Evolutionary conservation across 2,797 vertebrate genomes (phyloP).

Genomic region (Microctenopoma lineatum): DNA sequence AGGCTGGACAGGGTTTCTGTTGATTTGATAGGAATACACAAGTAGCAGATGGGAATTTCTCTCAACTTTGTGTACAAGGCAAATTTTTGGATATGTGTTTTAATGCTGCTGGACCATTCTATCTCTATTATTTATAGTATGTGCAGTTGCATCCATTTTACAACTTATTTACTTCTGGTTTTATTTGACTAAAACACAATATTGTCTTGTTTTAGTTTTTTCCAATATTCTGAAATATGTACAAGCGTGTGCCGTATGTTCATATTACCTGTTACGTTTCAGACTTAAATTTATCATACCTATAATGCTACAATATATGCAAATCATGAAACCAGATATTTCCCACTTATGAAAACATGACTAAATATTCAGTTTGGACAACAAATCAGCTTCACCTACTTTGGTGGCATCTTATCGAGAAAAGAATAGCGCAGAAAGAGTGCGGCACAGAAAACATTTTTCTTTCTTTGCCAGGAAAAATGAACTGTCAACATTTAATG

Average conservation of each 20-base stretch:
- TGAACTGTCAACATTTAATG: constrained; percentile 89
- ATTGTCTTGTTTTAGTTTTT: constrained; percentile 40
- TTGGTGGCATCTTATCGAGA: constrained; percentile 61
- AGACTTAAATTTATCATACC: constrained; percentile 66
- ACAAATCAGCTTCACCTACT: constrained; percentile 78
- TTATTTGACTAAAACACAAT: constrained; percentile 19
- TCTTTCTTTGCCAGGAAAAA: constrained; percentile 87
- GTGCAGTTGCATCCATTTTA: constrained; percentile 31
- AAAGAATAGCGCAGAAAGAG: constrained; percentile 57
- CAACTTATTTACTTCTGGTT: constrained; percentile 17
- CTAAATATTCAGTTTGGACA: constrained; percentile 80
- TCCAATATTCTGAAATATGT: constrained; percentile 18
- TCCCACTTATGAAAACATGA: constrained; percentile 70
- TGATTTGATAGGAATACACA: constrained; percentile 34
- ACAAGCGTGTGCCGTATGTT: constrained; percentile 16
- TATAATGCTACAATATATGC: constrained; percentile 71
- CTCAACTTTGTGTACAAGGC: constrained; percentile 5
- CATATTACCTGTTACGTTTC: constrained; percentile 31
- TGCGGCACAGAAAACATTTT: constrained; percentile 80
- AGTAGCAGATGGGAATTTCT: constrained; percentile 8
- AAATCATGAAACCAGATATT: constrained; percentile 78
- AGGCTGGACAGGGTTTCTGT: constrained; percentile 24
- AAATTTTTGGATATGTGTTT: constrained; percentile 22
- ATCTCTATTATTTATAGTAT: constrained; percentile 23
- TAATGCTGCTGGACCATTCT: constrained; percentile 20